Evolutionary conservation across 2,888 invertebrate genomes (phyloP), one percentile per base, ranked within the genome.

Genomic region (Octonoba sinensis): DNA sequence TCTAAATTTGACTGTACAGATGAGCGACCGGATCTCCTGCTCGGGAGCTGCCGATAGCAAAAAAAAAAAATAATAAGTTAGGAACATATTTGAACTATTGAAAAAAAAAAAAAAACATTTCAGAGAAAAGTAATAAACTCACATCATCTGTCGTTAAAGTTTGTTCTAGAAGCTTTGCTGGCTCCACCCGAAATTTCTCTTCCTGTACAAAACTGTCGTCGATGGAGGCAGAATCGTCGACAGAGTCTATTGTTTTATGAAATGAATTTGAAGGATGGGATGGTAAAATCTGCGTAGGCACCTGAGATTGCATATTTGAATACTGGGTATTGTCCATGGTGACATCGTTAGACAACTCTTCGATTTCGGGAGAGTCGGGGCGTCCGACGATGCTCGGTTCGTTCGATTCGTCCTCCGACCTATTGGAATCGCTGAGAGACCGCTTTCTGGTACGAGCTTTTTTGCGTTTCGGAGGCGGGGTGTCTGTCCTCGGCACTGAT

Each of bases 91-190:
- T 6, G 2, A 6, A 6, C 56, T n/a, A n/a, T n/a, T n/a, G n/a
- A n/a, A 56, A 22, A 16, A 20, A 6, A 12, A 0, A 20, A 20
- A 11, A 2, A 11, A 54, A 54, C 18, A 54, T 16, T 11, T 11
- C 6, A 8, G 1, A 11, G n/a, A 8, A 66, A 49, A 46, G 22
- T 3, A 65, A 49, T 6, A 22, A 54, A 83, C 83, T 83, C 73
- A 83, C 83, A 70, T 83, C 76, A 8, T 83, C 83, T 64, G 82
- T 82, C 15, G 83, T 83, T 71, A 83, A 54, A 3, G 78, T 78
- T 78, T 83, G 83, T 74, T 83, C 83, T 51, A 83, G 47, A 57
- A 83, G 54, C 47, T 78, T 83, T 27, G 78, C 47, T 24, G 83
- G 83, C 51, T 83, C 83, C 4, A 83, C 72, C 12, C 71, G 78